Evolutionary conservation across 2,113 vertebrate genomes (phyloP).

Genomic region (Scolopax mira): DNA sequence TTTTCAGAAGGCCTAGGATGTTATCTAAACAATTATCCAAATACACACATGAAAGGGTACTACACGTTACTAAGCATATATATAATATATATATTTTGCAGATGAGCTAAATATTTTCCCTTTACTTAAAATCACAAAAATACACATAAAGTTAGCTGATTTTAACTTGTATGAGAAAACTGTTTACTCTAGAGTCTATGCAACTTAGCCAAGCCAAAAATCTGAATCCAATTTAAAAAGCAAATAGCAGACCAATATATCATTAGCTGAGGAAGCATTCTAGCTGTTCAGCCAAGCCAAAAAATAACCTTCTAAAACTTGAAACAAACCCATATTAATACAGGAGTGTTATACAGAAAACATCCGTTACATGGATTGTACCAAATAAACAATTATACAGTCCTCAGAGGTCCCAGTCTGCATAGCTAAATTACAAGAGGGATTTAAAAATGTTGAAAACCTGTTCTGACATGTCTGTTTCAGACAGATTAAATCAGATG

Average conservation of each 20-base stretch:
- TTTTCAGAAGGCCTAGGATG: background rate
- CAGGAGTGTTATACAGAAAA: background rate
- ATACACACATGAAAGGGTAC: background rate
- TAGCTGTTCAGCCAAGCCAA: background rate
- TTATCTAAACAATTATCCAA: background rate
- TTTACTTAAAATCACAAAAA: background rate
- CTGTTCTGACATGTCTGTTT: background rate
- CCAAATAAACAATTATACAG: background rate
- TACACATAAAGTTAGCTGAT: background rate
- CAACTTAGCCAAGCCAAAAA: background rate
- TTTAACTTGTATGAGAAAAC: constrained; percentile 23
- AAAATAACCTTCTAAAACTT: background rate
- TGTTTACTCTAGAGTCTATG: background rate
- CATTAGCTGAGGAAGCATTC: background rate
- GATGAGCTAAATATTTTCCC: background rate
- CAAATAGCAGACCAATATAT: constrained; percentile 20
- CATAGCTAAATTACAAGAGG: background rate
- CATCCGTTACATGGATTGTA: background rate
- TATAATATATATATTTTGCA: background rate
- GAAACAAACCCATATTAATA: background rate
- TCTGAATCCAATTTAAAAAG: constrained; percentile 34
- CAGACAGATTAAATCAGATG: background rate
- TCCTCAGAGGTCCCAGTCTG: background rate
- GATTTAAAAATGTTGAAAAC: background rate
- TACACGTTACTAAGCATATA: background rate